Evolutionary conservation across 2,113 vertebrate species (phyloP), one percentile per base, ranked within the genome.

Genomic region (Gambusia affinis): DNA sequence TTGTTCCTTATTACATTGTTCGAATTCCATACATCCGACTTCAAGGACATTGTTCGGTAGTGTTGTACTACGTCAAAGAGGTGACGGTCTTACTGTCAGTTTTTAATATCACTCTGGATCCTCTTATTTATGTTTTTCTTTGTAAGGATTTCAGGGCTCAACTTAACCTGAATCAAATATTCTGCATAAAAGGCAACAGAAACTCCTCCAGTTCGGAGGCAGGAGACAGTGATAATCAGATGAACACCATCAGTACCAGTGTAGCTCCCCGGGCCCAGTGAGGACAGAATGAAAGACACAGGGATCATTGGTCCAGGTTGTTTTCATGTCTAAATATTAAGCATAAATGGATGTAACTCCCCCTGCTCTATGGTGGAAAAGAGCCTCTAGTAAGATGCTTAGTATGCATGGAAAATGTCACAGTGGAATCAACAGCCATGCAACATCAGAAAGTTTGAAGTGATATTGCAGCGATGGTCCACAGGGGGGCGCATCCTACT

Each of bases 1-100:
- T 95, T 3, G 87, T 95, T 4, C 94, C 94, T 0, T 94, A 95
- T 81, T 92, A 94, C 83, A 42, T 67, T 15, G 29, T 63, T 63
- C 61, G 30, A 31, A 3, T 63, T 31, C 61, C 30, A 19, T 63
- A 63, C 29, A 1, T 63, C 19, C 0, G 22, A 2, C 8, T 33
- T 5, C 5, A 19, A 22, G 61, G 30, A 31, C 29, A 31, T 1
- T 31, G 29, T 17, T 17, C 19, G 4, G 61, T 22, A 8, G 4
- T 31, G 61, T 3, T 63, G 14, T 19, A 31, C 61, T 31, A 31
- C 61, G 17, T 63, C 29, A 63, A 63, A 17, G 61, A 63, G 29
- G 8, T 22, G 61, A 1, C 30, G 3, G 30, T 63, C 61, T 33
- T 63, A 17, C 8, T 63, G 19, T 63, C 61, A 22, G 61, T 63